Conservation (phyloP, 1,140 invertebrate genomes). For the Steinernema khuongi region DNA sequence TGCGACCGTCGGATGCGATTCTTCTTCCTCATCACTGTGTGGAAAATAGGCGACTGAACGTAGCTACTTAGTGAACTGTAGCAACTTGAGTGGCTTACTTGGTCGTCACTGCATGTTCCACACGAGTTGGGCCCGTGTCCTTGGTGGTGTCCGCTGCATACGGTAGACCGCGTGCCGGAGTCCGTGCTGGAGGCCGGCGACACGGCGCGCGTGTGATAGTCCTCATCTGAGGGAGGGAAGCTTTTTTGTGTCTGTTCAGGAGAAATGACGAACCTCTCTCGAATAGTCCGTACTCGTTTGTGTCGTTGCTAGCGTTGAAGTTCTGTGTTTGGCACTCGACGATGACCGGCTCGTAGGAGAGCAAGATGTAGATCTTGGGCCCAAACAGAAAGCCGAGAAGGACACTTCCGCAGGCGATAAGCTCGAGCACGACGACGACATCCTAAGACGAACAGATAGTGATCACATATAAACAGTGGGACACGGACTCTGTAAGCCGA, state of each 20-base stretch:
- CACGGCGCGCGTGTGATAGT: conserved; percentile 34
- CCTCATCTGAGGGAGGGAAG: conserved; percentile 25
- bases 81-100: background rate
- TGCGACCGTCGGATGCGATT: conserved; percentile 31
- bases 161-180: conserved; percentile 14
- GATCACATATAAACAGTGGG: background rate
- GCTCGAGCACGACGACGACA: conserved; percentile 49
- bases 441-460: conserved; percentile 30
- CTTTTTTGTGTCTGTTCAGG: background rate
- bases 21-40: conserved; percentile 44
- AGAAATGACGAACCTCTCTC: conserved; percentile 28
- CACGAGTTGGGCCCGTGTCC: background rate
- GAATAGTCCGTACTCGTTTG: conserved; percentile 29
- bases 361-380: conserved; percentile 55
- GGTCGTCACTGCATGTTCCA: conserved; percentile 7
- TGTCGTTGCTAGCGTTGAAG: background rate
- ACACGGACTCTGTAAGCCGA: conserved; percentile 32
- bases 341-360: conserved; percentile 55
- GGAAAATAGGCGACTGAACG: conserved; percentile 40
- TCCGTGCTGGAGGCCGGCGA: conserved; percentile 32
- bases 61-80: background rate
- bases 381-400: conserved; percentile 52
- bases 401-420: conserved; percentile 45
- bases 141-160: background rate
- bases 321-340: conserved; percentile 42